Conservation (phyloP, 2,113 vertebrate genomes). For the Anolis carolinensis region DNA sequence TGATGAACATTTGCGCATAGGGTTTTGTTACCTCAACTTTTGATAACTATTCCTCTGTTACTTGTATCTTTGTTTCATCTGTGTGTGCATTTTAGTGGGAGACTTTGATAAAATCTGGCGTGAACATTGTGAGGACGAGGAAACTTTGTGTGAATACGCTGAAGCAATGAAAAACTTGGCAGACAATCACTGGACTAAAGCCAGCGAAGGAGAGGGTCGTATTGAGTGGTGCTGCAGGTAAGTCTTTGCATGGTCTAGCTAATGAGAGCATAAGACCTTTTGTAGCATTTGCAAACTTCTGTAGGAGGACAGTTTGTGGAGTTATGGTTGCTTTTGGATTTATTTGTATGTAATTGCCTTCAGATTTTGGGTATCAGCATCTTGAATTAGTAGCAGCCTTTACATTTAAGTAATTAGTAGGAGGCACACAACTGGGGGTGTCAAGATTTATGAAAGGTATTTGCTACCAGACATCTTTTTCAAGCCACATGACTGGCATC, state of each 20-base stretch:
- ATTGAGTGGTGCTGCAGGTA: slow-evolving; percentile 99
- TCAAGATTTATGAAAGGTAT: neutral
- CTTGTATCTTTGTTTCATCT: slow-evolving; percentile 51
- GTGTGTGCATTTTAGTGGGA: slow-evolving; percentile 83
- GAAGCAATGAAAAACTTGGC: slow-evolving; percentile 98
- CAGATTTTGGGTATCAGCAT: neutral
- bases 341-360: neutral
- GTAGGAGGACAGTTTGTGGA: neutral
- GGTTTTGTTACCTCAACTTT: neutral
- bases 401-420: neutral
- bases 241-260: slow-evolving; percentile 30
- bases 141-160: slow-evolving; percentile 95
- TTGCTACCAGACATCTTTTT: neutral
- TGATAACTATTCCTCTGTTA: slow-evolving; percentile 7
- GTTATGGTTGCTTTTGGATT: neutral
- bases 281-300: neutral
- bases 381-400: neutral
- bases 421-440: neutral
- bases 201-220: slow-evolving; percentile 93
- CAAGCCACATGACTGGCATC: neutral
- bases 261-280: neutral
- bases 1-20: neutral
- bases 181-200: slow-evolving; percentile 96
- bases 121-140: slow-evolving; percentile 97
- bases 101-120: slow-evolving; percentile 99